These are phyloP conservation scores for Anarsia innoxiella DNA, from an alignment of 2,888 invertebrate genomes.

Conservation along the genomic window DNA sequence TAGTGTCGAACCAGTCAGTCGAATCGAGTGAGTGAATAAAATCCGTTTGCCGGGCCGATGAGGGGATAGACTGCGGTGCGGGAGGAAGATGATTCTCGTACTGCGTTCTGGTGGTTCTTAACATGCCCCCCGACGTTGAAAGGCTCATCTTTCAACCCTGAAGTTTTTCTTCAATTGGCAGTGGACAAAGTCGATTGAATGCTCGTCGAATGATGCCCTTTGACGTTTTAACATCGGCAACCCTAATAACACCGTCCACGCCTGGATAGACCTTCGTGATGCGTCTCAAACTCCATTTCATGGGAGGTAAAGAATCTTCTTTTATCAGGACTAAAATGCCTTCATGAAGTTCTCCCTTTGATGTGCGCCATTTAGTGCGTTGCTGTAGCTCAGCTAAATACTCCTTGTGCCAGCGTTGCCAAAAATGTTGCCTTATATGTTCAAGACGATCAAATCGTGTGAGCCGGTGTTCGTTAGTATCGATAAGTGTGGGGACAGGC, in stretches of 20 bases:
- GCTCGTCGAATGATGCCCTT: constrained; percentile 12
- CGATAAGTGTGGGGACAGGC: constrained; percentile 6
- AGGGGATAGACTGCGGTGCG: background rate
- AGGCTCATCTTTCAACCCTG: constrained; percentile 1
- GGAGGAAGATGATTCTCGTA: background rate
- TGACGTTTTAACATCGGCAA: constrained; percentile 9
- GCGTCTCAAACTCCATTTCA: constrained; percentile 13
- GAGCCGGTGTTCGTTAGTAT: background rate
- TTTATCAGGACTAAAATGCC: constrained; percentile 13
- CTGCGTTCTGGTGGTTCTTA: background rate
- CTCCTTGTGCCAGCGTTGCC: constrained; percentile 14
- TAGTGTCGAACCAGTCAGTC: no score
- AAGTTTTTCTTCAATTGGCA: background rate
- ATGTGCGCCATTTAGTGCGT: constrained; percentile 14
- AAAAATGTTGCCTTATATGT: constrained; percentile 11
- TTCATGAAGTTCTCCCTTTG: constrained; percentile 1
- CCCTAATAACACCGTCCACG: constrained; percentile 12
- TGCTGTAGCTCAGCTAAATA: constrained; percentile 10
- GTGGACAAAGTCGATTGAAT: background rate
- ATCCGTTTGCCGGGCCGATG: no score
- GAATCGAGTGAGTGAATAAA: no score
- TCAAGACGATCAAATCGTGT: constrained; percentile 7
- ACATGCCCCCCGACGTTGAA: constrained; percentile 1
- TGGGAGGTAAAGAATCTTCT: constrained; percentile 14
- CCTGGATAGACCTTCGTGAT: constrained; percentile 5